These are phyloP conservation scores for Saccostrea cuccullata DNA, from an alignment of 1,140 invertebrate genomes.

Conservation along the genomic window DNA sequence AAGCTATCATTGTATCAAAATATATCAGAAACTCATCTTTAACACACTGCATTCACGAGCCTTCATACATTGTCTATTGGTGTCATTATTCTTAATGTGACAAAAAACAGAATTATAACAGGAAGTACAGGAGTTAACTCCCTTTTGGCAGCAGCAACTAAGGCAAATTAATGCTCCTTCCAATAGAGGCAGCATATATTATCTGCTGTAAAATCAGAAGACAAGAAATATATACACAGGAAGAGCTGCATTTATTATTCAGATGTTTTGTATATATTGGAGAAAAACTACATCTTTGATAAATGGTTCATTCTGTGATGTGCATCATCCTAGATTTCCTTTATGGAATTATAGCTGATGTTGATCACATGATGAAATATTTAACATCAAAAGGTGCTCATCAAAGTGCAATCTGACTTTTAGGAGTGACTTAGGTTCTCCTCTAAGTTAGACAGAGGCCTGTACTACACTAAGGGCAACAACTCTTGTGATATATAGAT, in stretches of 20 bases:
- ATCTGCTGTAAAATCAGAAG: conserved; percentile 12
- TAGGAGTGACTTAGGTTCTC: background rate
- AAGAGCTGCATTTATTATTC: conserved; percentile 18
- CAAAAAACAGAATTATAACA: background rate
- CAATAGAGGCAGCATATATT: conserved; percentile 30
- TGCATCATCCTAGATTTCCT: background rate
- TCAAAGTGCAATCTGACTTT: conserved; percentile 19
- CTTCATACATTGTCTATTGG: background rate
- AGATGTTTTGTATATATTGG: conserved; percentile 29
- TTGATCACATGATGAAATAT: background rate
- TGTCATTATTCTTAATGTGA: conserved; percentile 13
- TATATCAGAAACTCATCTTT: background rate
- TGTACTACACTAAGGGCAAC: conserved; percentile 34
- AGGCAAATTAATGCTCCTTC: conserved; percentile 28
- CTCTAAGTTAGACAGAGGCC: conserved; percentile 11
- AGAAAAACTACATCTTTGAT: conserved; percentile 32
- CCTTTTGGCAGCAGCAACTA: conserved; percentile 25
- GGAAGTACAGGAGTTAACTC: conserved; percentile 29
- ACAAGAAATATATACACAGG: background rate
- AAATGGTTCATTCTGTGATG: conserved; percentile 8
- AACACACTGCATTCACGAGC: background rate
- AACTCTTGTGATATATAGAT: conserved; percentile 33
- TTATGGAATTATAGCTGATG: background rate
- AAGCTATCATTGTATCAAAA: no score
- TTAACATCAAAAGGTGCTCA: conserved; percentile 21